Percentiles rank a stretch among this genome's conserved stretches.
These are phyloP conservation scores for Morpho deidamia DNA, from an alignment of 2,888 invertebrate genomes.

Conservation along the genomic window DNA sequence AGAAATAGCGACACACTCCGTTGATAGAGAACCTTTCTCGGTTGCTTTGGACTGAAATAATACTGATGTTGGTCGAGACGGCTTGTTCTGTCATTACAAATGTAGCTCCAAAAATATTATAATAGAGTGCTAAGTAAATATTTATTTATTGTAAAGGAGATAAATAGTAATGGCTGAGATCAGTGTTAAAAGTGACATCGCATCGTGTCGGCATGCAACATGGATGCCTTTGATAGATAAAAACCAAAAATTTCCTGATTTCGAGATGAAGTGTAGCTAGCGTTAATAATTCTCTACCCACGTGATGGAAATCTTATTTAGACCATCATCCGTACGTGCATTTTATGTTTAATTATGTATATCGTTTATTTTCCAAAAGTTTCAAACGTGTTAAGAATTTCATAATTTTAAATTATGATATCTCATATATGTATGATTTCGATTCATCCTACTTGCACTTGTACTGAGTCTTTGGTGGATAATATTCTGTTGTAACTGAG, in stretches of 20 bases:
- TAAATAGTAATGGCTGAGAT: slow-evolving; percentile 46
- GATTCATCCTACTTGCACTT: no score
- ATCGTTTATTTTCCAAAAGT: background rate
- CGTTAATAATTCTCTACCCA: slow-evolving; percentile 30
- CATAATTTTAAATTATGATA: background rate
- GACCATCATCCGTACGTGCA: slow-evolving; percentile 19
- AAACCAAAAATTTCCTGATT: slow-evolving; percentile 33
- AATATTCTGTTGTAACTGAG: no score
- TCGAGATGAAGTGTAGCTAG: slow-evolving; percentile 36
- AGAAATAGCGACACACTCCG: slow-evolving; percentile 44
- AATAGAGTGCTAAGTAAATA: slow-evolving; percentile 21
- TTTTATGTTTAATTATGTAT: slow-evolving; percentile 5
- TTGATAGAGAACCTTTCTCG: slow-evolving; percentile 47
- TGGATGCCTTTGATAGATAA: slow-evolving; percentile 64
- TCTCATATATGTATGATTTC: no score
- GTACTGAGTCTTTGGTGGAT: no score
- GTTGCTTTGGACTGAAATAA: slow-evolving; percentile 46
- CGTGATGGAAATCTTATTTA: slow-evolving; percentile 27
- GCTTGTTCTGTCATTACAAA: slow-evolving; percentile 12
- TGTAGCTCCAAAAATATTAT: slow-evolving; percentile 11
- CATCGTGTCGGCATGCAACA: slow-evolving; percentile 28
- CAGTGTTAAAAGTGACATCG: slow-evolving; percentile 38
- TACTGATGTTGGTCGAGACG: slow-evolving; percentile 18
- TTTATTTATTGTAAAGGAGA: slow-evolving; percentile 30
- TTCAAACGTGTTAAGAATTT: background rate